Percentiles rank a stretch among this genome's conserved stretches.
Evolutionary conservation across 2,888 invertebrate genomes (phyloP).

Genomic region (Pherbina coryleti): DNA sequence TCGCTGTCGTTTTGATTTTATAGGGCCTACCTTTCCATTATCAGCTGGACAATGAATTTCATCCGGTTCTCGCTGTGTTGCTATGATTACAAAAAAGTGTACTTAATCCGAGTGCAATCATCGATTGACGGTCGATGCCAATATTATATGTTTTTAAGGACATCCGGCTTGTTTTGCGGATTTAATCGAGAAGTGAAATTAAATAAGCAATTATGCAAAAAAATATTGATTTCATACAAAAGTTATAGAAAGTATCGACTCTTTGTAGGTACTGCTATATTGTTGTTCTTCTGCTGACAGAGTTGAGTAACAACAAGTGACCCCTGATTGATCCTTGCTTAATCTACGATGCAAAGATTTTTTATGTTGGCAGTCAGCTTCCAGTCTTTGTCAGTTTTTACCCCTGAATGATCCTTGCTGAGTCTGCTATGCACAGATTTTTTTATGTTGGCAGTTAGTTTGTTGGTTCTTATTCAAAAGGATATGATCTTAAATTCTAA

Average conservation of each 20-base stretch:
- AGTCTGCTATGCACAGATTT: too few relatives aligned
- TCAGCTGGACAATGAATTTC: slow-evolving; percentile 17
- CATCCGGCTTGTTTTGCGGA: slow-evolving; percentile 13
- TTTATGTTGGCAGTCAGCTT: too few relatives aligned
- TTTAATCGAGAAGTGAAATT: not conserved
- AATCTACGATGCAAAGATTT: too few relatives aligned
- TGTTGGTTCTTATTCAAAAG: too few relatives aligned
- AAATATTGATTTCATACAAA: slow-evolving; percentile 30
- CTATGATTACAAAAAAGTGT: not conserved
- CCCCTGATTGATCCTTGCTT: slow-evolving; percentile 11
- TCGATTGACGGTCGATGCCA: slow-evolving; percentile 2
- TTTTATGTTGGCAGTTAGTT: too few relatives aligned
- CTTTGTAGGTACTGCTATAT: not conserved
- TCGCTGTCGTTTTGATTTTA: slow-evolving; percentile 29
- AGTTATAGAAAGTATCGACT: not conserved
- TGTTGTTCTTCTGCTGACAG: not conserved
- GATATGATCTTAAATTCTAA: too few relatives aligned
- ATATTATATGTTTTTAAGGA: not conserved
- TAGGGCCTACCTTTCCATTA: slow-evolving; percentile 11
- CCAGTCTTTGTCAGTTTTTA: too few relatives aligned
- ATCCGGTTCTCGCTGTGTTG: not conserved
- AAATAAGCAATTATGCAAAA: slow-evolving; percentile 1
- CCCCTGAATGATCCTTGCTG: too few relatives aligned
- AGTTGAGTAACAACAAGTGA: slow-evolving; percentile 8
- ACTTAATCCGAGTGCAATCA: slow-evolving; percentile 26